These are phyloP conservation scores for Calonectris borealis DNA, from an alignment of 2,113 vertebrate species.

Conservation along the genomic window DNA sequence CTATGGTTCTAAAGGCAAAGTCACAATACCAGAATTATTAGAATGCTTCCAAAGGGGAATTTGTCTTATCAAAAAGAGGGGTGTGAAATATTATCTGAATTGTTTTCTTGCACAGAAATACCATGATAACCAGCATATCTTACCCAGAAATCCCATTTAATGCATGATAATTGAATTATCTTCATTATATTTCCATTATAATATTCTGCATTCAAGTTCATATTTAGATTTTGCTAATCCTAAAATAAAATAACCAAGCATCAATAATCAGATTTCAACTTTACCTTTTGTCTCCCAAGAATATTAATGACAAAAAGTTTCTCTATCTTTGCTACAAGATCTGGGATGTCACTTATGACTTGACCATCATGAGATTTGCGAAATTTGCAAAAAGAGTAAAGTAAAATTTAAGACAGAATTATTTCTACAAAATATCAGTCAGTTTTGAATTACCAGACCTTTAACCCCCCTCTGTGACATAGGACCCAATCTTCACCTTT, in stretches of 20 bases:
- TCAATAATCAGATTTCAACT: background rate
- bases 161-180: background rate
- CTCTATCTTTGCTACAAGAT: background rate
- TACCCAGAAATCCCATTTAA: background rate
- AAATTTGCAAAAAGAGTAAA: background rate
- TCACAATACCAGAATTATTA: background rate
- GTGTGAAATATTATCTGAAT: background rate
- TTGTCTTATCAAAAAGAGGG: background rate
- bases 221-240: background rate
- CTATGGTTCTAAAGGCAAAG: background rate
- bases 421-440: background rate
- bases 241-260: background rate
- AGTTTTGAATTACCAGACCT: background rate
- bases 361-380: background rate
- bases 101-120: background rate
- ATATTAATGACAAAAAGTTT: background rate
- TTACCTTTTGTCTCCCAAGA: background rate
- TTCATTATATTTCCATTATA: background rate
- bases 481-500: background rate
- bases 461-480: rapidly evolving
- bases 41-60: background rate
- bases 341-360: background rate
- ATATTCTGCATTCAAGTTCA: background rate
- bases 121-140: background rate
- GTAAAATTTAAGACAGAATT: background rate